Conservation (phyloP, 2,797 vertebrate species). For the Takifugu ocellatus region DNA sequence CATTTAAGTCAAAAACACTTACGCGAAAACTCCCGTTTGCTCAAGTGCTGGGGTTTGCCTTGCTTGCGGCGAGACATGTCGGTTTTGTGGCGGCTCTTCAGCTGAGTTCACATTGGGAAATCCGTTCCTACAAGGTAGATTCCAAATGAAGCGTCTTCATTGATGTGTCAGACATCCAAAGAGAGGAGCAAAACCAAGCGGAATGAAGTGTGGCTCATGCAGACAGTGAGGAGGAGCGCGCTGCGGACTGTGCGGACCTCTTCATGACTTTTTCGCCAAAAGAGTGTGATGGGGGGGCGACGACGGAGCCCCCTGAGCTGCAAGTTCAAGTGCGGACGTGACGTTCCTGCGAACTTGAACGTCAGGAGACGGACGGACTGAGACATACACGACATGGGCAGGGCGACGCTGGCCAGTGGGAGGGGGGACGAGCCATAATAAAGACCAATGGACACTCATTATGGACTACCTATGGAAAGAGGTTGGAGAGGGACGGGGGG, state of each 20-base stretch:
- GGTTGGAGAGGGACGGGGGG: constrained; percentile 59
- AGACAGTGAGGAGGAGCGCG: constrained; percentile 84
- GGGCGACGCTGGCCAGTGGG: constrained; percentile 85
- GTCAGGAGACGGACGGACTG: constrained; percentile 95
- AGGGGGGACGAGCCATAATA: constrained; percentile 83
- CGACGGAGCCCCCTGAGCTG: constrained; percentile 90
- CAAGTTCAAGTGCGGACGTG: constrained; percentile 99
- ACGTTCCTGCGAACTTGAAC: constrained; percentile 99
- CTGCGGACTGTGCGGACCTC: constrained; percentile 89
- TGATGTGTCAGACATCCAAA: constrained; percentile 93
- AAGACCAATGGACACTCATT: constrained; percentile 94
- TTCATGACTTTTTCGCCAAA: constrained; percentile 87
- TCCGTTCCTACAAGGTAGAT: constrained; percentile 87
- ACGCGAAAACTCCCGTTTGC: constrained; percentile 99
- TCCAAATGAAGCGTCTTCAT: constrained; percentile 94
- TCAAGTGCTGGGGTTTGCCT: constrained; percentile 99
- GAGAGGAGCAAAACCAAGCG: background rate
- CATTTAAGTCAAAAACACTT: constrained; percentile 74
- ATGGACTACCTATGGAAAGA: constrained; percentile 90
- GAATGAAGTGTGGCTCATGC: constrained; percentile 86
- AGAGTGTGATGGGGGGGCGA: constrained; percentile 77
- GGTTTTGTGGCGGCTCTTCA: constrained; percentile 79
- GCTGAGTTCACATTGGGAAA: constrained; percentile 97
- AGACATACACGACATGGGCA: constrained; percentile 92
- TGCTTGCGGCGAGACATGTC: constrained; percentile 99